Conservation (phyloP, 37 sponge, comb jelly and placozoan genomes). For the Axinella damicornis region DNA sequence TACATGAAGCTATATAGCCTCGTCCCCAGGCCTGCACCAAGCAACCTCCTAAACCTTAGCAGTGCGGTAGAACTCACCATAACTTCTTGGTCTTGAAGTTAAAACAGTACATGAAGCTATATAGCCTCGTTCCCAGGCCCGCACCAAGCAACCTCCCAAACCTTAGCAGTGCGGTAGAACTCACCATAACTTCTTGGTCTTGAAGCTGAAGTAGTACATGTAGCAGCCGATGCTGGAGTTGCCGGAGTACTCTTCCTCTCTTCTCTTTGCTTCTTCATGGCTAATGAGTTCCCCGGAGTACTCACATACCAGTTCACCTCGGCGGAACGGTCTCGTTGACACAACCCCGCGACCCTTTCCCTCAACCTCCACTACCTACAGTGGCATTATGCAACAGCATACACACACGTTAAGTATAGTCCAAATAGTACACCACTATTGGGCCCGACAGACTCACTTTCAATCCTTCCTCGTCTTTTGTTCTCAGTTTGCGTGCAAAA, state of each 20-base stretch:
- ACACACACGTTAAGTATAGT: no score
- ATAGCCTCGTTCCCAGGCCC: no score
- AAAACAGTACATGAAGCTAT: no score
- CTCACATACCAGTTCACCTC: conserved; percentile 87
- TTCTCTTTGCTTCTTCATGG: conserved; percentile 64
- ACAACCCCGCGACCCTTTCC: conserved; percentile 93
- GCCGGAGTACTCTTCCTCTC: conserved; percentile 78
- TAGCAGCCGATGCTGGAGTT: conserved; percentile 87
- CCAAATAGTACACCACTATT: no score
- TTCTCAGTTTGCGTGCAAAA: conserved; percentile 24
- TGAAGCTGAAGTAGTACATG: conserved; percentile 95
- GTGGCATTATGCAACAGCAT: no score
- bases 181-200: conserved; percentile 72
- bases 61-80: conserved; percentile 76
- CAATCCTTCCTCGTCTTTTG: conserved; percentile 56
- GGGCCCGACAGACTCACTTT: conserved; percentile 9
- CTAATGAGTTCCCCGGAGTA: conserved; percentile 89
- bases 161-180: background rate
- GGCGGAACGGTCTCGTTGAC: conserved; percentile 65
- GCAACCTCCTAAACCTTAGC: no score
- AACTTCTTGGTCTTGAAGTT: no score
- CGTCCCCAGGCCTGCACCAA: no score
- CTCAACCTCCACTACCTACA: conserved; percentile 63
- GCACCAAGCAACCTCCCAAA: no score
- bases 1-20: no score